Evolutionary conservation across 2,888 invertebrate genomes (phyloP).

Genomic region (Troides aeacus): DNA sequence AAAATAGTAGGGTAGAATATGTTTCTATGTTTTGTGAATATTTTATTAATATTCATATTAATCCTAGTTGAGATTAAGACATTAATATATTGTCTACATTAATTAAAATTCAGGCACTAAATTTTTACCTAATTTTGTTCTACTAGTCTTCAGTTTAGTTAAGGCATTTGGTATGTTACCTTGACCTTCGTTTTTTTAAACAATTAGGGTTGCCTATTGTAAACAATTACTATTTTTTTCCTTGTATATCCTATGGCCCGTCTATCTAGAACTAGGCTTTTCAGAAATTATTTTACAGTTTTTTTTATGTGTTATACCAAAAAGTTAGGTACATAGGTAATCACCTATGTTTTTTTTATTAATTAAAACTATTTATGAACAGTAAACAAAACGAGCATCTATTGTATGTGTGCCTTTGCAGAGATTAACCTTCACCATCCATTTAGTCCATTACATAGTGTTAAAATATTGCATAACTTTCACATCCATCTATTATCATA

Average conservation of each 20-base stretch:
- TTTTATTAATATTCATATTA: constrained; percentile 32
- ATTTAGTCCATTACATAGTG: constrained; percentile 53
- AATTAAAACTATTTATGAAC: constrained; percentile 27
- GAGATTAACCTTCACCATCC: constrained; percentile 61
- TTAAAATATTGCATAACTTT: constrained; percentile 36
- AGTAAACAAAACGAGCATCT: constrained; percentile 31
- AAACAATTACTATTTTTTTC: constrained; percentile 1
- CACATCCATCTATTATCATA: constrained; percentile 47
- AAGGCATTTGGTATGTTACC: constrained; percentile 28
- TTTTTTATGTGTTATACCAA: constrained; percentile 31
- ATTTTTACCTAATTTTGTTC: constrained; percentile 36
- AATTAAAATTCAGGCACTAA: constrained; percentile 33
- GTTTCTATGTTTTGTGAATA: constrained; percentile 43
- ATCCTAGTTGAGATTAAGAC: constrained; percentile 37
- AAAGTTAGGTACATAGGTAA: constrained; percentile 27
- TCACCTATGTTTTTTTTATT: constrained; percentile 28
- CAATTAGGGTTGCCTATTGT: constrained; percentile 9
- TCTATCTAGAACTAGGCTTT: neutral
- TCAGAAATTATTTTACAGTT: neutral
- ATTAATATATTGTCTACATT: constrained; percentile 29
- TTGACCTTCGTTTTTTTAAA: neutral
- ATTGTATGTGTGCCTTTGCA: constrained; percentile 65
- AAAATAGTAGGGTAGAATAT: constrained; percentile 41
- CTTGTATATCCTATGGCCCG: neutral
- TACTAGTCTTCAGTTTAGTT: constrained; percentile 43